These are phyloP conservation scores for Hydrotaea diabolus DNA, from an alignment of 2,888 invertebrate genomes.

Conservation along the genomic window DNA sequence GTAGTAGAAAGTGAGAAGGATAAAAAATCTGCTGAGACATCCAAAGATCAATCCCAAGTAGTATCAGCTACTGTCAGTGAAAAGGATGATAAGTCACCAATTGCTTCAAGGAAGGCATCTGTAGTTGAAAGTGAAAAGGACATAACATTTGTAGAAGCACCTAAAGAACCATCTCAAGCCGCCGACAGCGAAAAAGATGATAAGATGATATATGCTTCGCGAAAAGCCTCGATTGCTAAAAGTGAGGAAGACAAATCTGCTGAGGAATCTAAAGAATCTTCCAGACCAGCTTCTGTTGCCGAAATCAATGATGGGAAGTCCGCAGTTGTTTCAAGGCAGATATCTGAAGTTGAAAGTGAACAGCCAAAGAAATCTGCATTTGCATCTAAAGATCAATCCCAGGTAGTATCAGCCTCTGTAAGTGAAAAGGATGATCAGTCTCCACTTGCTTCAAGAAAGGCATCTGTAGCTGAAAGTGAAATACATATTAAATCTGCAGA, in stretches of 20 bases:
- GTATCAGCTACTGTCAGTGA: constrained; percentile 33
- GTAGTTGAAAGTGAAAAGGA: constrained; percentile 48
- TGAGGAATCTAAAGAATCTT: constrained; percentile 44
- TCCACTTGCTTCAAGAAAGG: constrained; percentile 21
- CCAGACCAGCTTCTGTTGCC: constrained; percentile 33
- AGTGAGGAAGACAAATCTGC: constrained; percentile 52
- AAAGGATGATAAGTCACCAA: constrained; percentile 52
- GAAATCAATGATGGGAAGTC: constrained; percentile 62
- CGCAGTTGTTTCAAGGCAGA: constrained; percentile 60
- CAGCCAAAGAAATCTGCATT: not conserved
- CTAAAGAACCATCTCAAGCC: constrained; percentile 38
- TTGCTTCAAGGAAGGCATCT: constrained; percentile 44
- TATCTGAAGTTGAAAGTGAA: constrained; percentile 9
- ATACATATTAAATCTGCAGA: constrained; percentile 60
- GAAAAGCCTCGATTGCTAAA: constrained; percentile 47
- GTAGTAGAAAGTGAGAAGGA: constrained; percentile 51
- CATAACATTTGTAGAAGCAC: constrained; percentile 41
- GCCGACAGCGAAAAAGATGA: constrained; percentile 57
- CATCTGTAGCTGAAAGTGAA: constrained; percentile 62
- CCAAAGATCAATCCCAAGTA: constrained; percentile 61
- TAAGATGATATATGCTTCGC: constrained; percentile 45
- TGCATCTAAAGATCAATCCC: constrained; percentile 44
- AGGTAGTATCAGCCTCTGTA: constrained; percentile 56
- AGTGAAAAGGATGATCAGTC: constrained; percentile 53
- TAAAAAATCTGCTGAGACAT: constrained; percentile 47